These are phyloP conservation scores for Sclerodermus sp. DNA, from an alignment of 2,888 invertebrate genomes.

Conservation along the genomic window DNA sequence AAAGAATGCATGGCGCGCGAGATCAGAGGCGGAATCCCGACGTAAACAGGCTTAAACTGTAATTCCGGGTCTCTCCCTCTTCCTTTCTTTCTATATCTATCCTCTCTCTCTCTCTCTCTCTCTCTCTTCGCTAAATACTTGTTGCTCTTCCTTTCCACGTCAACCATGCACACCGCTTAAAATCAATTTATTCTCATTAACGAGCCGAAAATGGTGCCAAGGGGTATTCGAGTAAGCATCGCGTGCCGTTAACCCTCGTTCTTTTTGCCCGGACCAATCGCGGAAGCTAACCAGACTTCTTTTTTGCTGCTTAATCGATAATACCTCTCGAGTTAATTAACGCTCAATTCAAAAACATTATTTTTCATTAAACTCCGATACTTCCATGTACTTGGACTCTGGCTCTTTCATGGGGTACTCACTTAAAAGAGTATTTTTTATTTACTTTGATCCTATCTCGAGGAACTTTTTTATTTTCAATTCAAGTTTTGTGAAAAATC, in stretches of 20 bases:
- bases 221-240: slow-evolving; percentile 26
- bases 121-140: slow-evolving; percentile 27
- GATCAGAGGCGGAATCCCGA: slow-evolving; percentile 36
- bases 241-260: slow-evolving; percentile 25
- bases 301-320: not conserved
- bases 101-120: slow-evolving; percentile 18
- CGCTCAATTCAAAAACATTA: too few species aligned
- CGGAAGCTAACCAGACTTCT: not conserved
- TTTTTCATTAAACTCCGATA: too few species aligned
- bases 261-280: slow-evolving; percentile 5
- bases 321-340: not conserved
- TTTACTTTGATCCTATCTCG: too few species aligned
- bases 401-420: too few species aligned
- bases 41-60: slow-evolving; percentile 40
- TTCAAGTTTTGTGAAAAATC: too few species aligned
- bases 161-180: slow-evolving; percentile 25
- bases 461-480: too few species aligned
- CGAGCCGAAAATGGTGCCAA: slow-evolving; percentile 23
- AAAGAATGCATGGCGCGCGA: slow-evolving; percentile 32
- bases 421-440: too few species aligned
- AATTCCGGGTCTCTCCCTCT: slow-evolving; percentile 25
- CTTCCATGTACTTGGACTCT: too few species aligned
- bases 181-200: slow-evolving; percentile 38
- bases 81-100: slow-evolving; percentile 17
- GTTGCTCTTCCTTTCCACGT: slow-evolving; percentile 33